Percentiles rank a stretch among this genome's conserved stretches.
These are phyloP conservation scores for Eristalis arbustorum DNA, from an alignment of 2,888 invertebrate genomes.

Conservation along the genomic window DNA sequence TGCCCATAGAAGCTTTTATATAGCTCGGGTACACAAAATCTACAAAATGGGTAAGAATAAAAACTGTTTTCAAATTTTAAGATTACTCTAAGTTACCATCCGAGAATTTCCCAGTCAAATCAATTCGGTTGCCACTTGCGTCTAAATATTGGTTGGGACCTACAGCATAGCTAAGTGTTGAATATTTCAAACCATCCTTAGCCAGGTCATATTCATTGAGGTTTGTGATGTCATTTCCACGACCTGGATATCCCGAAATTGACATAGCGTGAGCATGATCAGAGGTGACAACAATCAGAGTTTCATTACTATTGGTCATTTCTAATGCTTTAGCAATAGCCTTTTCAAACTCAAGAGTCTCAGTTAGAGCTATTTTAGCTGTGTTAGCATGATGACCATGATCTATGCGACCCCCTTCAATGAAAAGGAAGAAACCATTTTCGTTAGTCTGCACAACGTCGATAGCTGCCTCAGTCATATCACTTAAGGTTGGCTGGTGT, in stretches of 20 bases:
- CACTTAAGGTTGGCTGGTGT: conserved; percentile 84
- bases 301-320: conserved; percentile 85
- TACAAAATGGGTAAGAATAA: conserved; percentile 36
- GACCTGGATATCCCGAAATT: conserved; percentile 86
- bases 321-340: conserved; percentile 84
- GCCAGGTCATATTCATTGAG: conserved; percentile 75
- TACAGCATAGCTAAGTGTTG: conserved; percentile 87
- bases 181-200: conserved; percentile 81
- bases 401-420: conserved; percentile 87
- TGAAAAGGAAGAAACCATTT: conserved; percentile 83
- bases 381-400: conserved; percentile 87
- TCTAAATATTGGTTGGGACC: conserved; percentile 81
- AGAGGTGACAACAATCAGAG: conserved; percentile 88
- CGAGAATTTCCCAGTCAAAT: conserved; percentile 66
- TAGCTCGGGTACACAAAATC: conserved; percentile 74
- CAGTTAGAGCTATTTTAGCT: conserved; percentile 86
- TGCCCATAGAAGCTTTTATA: conserved; percentile 81
- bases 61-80: neutral
- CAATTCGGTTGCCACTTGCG: conserved; percentile 72
- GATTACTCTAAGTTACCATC: conserved; percentile 1
- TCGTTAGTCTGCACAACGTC: conserved; percentile 82
- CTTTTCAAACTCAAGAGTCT: conserved; percentile 87
- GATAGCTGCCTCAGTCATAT: conserved; percentile 85
- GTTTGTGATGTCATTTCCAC: conserved; percentile 82
- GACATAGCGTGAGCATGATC: conserved; percentile 90